Evolutionary conservation across 2,888 invertebrate species (phyloP).

Genomic region (Catocala nupta): DNA sequence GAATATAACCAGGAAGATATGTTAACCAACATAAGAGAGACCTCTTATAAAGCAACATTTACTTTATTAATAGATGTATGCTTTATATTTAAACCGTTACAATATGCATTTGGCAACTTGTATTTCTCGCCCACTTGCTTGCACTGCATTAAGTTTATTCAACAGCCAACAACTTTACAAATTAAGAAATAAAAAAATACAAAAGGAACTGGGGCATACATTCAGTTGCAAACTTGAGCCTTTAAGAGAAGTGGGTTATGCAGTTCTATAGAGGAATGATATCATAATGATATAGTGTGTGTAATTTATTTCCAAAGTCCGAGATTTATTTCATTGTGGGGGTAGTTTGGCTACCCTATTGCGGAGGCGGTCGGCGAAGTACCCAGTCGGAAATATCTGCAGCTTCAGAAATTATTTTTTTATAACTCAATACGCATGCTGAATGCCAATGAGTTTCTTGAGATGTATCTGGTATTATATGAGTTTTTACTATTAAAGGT

Average conservation of each 20-base stretch:
- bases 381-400: slow-evolving; percentile 46
- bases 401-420: slow-evolving; percentile 52
- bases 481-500: slow-evolving; percentile 39
- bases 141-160: slow-evolving; percentile 25
- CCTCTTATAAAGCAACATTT: neutral
- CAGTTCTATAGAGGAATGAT: slow-evolving; percentile 11
- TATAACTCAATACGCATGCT: slow-evolving; percentile 49
- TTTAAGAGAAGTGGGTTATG: slow-evolving; percentile 9
- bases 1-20: neutral
- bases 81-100: slow-evolving; percentile 25
- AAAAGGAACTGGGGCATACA: slow-evolving; percentile 35
- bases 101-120: slow-evolving; percentile 33
- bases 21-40: neutral
- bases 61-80: neutral
- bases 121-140: slow-evolving; percentile 27
- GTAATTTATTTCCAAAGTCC: slow-evolving; percentile 18
- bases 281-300: slow-evolving; percentile 11
- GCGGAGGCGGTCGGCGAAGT: slow-evolving; percentile 38
- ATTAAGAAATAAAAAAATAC: slow-evolving; percentile 31
- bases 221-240: slow-evolving; percentile 30
- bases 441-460: slow-evolving; percentile 56
- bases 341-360: slow-evolving; percentile 46
- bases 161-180: slow-evolving; percentile 32
- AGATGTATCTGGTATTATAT: slow-evolving; percentile 42
- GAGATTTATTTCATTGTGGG: slow-evolving; percentile 19